Base-by-base conservation (phyloP, 2,888 invertebrate genomes). In the Watsonalla cultraria region DNA sequence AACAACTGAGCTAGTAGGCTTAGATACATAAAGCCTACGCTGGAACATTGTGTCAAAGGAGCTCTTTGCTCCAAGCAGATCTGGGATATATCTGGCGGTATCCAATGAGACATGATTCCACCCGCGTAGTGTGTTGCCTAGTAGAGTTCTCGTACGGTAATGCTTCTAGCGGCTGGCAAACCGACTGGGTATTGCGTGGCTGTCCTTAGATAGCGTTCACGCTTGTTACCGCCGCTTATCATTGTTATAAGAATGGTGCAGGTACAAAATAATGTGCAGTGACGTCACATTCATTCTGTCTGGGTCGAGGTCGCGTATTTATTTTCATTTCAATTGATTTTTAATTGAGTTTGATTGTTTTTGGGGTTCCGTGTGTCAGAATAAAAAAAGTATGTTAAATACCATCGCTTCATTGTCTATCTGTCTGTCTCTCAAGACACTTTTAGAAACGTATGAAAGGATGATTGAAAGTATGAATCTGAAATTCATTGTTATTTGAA, bases 21-120 rank as follows among this genome's bases (percentile, higher is more conserved):
- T 45, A 94, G 73, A 66, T 93, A 94, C 77, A 94, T 76, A 47
- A 92, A 90, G 0, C 92, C 92, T 0, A 92, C 84, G 14, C 92
- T 87, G 4, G 92, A 90, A 64, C 94, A 94, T 57, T 92, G 92
- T 0, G 93, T 92, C 7, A 88, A 57, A 0, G 92, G 84, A 2
- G 90, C 91, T 2, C 87, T 83, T 54, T 92, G 80, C 7, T 92
- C 89, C 0, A 84, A 72, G 68, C 94, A 94, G 14, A 92, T 80
- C 45, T 85, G 70, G 9, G 90, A 74, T 49, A 94, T 82, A 68
- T 94, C 90, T 0, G 92, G 92, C 6, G 94, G 93, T 48, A 84
- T 70, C 93, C 93, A 94, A 51, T 72, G 72, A 5, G 66, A 60
- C 83, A 82, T 83, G 66, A 58, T 75, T 59, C 52, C 24, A 24